A percentile compares a stretch with the other conserved stretches of the same genome.
Conservation (phyloP, 2,888 invertebrate species). For the Marronus borbonicus region DNA sequence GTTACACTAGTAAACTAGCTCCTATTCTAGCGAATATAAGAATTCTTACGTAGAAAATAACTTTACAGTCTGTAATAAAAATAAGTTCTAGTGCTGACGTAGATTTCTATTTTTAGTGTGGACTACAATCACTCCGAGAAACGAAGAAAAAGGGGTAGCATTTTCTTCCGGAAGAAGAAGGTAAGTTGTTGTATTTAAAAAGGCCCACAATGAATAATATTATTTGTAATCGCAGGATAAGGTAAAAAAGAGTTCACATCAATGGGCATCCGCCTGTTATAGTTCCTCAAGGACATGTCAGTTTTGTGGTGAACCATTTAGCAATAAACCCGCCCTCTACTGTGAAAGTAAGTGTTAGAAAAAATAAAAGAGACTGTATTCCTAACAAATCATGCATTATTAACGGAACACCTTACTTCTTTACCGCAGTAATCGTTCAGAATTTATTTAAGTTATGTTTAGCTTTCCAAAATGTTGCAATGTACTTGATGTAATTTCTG, state of each 20-base stretch:
- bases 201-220: not conserved
- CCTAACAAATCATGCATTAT: not conserved
- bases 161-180: slow-evolving; percentile 94
- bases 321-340: slow-evolving; percentile 86
- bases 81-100: no score
- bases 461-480: no score
- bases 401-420: no score
- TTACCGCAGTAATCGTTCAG: no score
- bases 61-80: no score
- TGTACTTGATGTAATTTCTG: no score
- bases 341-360: slow-evolving; percentile 82
- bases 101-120: slow-evolving; percentile 69
- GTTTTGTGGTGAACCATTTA: slow-evolving; percentile 84
- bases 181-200: slow-evolving; percentile 66
- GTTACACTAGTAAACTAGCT: not conserved
- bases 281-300: slow-evolving; percentile 81
- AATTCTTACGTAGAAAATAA: slow-evolving; percentile 10
- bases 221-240: slow-evolving; percentile 76
- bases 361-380: not conserved
- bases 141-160: slow-evolving; percentile 88
- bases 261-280: slow-evolving; percentile 81
- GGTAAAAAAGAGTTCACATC: slow-evolving; percentile 82
- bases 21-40: not conserved
- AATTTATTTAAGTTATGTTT: no score
- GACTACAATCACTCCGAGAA: slow-evolving; percentile 86